Percentiles rank a stretch among this genome's conserved stretches.
phyloP scores from a whole-genome alignment of 2,888 invertebrate genomes.

The Cephus nigrinus region DNA sequence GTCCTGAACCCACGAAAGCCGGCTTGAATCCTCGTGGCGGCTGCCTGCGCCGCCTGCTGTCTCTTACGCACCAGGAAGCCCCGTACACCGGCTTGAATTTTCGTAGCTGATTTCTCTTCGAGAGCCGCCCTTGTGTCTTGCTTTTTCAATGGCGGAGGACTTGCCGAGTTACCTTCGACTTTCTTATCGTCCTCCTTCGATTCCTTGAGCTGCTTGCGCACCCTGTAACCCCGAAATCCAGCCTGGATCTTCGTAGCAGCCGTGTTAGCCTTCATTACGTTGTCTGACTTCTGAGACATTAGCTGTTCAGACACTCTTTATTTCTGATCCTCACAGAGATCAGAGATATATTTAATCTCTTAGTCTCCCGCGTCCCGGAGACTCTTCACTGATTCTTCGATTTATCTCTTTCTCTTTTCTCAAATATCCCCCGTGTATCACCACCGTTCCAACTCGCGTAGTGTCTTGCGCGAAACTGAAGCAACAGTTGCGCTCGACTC shows the following conservation, averaged over 20 bases:
- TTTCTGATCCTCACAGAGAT: not conserved
- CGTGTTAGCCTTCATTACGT: conserved; percentile 48
- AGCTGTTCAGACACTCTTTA: not conserved
- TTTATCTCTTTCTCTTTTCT: not conserved
- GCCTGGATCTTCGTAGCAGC: conserved; percentile 72
- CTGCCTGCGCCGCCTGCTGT: conserved; percentile 61
- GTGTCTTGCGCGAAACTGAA: conserved; percentile 8
- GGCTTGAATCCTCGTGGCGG: conserved; percentile 62
- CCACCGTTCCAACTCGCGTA: not conserved
- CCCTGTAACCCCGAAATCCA: conserved; percentile 70
- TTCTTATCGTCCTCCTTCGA: conserved; percentile 22
- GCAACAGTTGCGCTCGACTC: conserved; percentile 4
- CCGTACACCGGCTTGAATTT: conserved; percentile 77
- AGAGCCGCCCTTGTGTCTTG: conserved; percentile 33
- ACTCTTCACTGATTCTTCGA: not conserved
- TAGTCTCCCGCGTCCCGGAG: not conserved
- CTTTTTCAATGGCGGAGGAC: conserved; percentile 25
- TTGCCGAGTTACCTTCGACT: conserved; percentile 4
- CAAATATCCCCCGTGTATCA: not conserved
- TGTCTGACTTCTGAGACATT: conserved; percentile 25
- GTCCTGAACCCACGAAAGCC: conserved; percentile 60
- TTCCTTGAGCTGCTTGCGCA: conserved; percentile 66
- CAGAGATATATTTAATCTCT: not conserved
- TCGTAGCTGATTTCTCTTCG: conserved; percentile 68
- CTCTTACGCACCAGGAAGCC: conserved; percentile 74